Evolutionary conservation across 2,888 invertebrate genomes (phyloP).

Genomic region (Mantis religiosa): DNA sequence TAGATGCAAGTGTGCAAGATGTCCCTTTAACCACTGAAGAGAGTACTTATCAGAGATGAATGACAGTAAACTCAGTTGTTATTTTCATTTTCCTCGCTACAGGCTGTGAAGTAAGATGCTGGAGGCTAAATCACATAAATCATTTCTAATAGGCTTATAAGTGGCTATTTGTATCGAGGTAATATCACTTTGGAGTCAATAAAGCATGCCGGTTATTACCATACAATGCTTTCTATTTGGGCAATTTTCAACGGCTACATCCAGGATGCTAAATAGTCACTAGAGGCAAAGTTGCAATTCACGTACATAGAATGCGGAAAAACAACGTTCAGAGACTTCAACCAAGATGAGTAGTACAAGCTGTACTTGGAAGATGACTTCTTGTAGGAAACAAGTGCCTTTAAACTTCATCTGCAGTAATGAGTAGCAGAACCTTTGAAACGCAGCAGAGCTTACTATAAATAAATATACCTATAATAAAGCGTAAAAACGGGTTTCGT

Average conservation of each 20-base stretch:
- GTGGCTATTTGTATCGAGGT: neutral
- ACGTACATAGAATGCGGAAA: neutral
- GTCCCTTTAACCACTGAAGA: too few relatives aligned
- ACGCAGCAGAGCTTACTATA: too few relatives aligned
- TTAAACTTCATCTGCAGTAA: too few relatives aligned
- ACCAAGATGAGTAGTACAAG: neutral
- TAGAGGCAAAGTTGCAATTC: neutral
- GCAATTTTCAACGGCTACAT: neutral
- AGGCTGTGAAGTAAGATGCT: neutral
- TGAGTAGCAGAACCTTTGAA: too few relatives aligned
- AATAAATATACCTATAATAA: too few relatives aligned
- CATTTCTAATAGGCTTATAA: neutral
- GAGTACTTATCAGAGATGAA: too few relatives aligned
- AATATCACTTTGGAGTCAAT: neutral
- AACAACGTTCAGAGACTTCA: neutral
- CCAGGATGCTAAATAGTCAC: neutral
- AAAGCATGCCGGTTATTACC: neutral
- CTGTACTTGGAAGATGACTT: too few relatives aligned
- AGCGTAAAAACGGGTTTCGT: too few relatives aligned
- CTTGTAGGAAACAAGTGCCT: too few relatives aligned
- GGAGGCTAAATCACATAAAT: neutral
- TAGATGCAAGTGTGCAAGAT: too few relatives aligned
- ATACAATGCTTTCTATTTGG: neutral
- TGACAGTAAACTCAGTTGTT: too few relatives aligned
- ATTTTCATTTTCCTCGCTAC: too few relatives aligned